Evolutionary conservation across 2,797 vertebrate species (phyloP).

Genomic region (Manis javanica): DNA sequence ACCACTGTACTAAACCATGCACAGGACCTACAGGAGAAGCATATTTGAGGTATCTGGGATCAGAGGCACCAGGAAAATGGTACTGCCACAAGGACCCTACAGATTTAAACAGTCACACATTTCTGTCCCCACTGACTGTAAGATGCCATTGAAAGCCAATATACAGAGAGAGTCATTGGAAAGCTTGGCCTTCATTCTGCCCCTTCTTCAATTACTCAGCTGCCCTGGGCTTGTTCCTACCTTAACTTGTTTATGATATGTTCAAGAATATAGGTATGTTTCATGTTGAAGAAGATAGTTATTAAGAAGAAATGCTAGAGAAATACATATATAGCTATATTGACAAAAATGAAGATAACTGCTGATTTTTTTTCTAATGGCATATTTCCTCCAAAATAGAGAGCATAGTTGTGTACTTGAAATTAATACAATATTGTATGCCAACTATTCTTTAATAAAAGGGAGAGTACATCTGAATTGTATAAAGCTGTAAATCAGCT

Average conservation of each 20-base stretch:
- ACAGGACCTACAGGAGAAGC: background rate
- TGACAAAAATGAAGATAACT: background rate
- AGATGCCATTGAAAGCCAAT: background rate
- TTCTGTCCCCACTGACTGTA: background rate
- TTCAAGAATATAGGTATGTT: background rate
- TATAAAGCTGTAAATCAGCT: background rate
- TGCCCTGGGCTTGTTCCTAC: background rate
- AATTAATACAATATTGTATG: background rate
- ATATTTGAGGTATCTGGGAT: background rate
- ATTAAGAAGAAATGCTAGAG: conserved; percentile 7
- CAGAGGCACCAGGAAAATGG: background rate
- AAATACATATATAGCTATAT: background rate
- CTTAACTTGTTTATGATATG: background rate
- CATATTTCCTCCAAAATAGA: background rate
- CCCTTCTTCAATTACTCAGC: background rate
- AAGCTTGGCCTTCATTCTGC: background rate
- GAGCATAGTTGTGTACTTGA: background rate
- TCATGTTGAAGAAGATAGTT: background rate
- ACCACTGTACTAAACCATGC: background rate
- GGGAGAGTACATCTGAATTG: background rate
- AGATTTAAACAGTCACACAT: background rate
- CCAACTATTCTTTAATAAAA: background rate
- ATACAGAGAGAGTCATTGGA: background rate
- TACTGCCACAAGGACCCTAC: background rate
- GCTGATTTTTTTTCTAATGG: background rate